Evolutionary conservation across 1,140 invertebrate genomes (phyloP).

Genomic region (Eubasilissa regina): DNA sequence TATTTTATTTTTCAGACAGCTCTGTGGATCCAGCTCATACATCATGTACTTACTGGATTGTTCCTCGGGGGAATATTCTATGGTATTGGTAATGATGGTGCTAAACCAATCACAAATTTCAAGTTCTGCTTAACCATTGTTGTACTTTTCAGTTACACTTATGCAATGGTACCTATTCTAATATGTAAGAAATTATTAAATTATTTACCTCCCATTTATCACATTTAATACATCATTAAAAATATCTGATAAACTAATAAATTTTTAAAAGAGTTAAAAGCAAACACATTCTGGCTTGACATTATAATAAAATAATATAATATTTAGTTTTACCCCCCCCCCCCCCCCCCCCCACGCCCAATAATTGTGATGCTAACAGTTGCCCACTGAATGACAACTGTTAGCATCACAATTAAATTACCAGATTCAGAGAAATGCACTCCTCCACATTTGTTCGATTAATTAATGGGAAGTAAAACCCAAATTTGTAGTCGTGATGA

Average conservation of each 20-base stretch:
- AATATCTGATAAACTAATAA: too few relatives aligned
- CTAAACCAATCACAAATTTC: slow-evolving; percentile 72
- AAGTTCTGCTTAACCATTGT: slow-evolving; percentile 74
- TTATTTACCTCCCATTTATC: slow-evolving; percentile 28
- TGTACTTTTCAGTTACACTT: slow-evolving; percentile 78
- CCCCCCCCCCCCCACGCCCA: too few relatives aligned
- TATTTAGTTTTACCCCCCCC: too few relatives aligned
- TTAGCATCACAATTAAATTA: slow-evolving; percentile 62
- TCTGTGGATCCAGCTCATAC: slow-evolving; percentile 73
- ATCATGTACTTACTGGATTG: slow-evolving; percentile 72
- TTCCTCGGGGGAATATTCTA: slow-evolving; percentile 74
- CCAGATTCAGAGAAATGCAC: slow-evolving; percentile 62
- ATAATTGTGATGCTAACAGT: too few relatives aligned
- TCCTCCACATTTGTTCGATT: too few relatives aligned
- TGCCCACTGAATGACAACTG: background rate
- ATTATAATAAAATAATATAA: background rate
- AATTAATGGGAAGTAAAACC: too few relatives aligned
- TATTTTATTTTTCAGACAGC: slow-evolving; percentile 63
- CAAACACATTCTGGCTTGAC: background rate
- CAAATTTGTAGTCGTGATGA: too few relatives aligned
- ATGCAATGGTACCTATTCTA: slow-evolving; percentile 75
- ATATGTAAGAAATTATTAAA: slow-evolving; percentile 71
- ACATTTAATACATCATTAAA: too few relatives aligned
- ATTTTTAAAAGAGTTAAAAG: background rate
- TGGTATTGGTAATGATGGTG: slow-evolving; percentile 72